These are phyloP conservation scores for Pandemis corylana DNA, from an alignment of 2,888 invertebrate genomes.

Conservation along the genomic window DNA sequence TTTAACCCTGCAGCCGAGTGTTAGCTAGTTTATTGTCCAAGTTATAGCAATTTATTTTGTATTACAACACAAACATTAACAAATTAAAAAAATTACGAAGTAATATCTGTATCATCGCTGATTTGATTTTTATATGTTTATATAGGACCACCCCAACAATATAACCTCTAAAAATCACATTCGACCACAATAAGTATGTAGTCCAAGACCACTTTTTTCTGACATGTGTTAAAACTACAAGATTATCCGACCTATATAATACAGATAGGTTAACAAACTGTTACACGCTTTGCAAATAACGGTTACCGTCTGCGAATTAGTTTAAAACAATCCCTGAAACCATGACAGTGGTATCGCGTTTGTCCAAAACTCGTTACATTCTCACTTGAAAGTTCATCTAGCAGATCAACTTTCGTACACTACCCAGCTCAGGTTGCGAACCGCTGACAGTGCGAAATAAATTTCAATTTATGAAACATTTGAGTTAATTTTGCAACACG, in stretches of 20 bases:
- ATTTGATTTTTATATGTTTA: no score
- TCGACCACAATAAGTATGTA: no score
- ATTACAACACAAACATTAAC: no score
- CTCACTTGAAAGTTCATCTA: conserved; percentile 50
- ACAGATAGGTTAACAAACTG: background rate
- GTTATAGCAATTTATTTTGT: no score
- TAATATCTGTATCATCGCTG: no score
- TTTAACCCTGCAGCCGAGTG: no score
- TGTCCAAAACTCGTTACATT: conserved; percentile 45
- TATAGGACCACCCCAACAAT: no score
- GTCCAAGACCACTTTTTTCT: no score
- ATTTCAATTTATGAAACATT: background rate
- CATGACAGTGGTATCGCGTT: conserved; percentile 45
- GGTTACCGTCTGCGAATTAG: background rate
- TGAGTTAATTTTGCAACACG: background rate
- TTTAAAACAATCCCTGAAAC: conserved; percentile 15
- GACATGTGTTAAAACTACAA: background rate
- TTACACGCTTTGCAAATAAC: background rate
- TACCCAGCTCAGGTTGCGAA: conserved; percentile 44
- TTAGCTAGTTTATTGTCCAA: no score
- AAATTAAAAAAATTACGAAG: no score
- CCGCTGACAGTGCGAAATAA: background rate
- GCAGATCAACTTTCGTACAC: conserved; percentile 56
- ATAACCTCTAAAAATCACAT: no score
- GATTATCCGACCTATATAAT: no score